A percentile compares a stretch with the other conserved stretches of the same genome.
These are phyloP conservation scores for Apamea epomidion DNA, from an alignment of 2,888 invertebrate species.

Conservation along the genomic window DNA sequence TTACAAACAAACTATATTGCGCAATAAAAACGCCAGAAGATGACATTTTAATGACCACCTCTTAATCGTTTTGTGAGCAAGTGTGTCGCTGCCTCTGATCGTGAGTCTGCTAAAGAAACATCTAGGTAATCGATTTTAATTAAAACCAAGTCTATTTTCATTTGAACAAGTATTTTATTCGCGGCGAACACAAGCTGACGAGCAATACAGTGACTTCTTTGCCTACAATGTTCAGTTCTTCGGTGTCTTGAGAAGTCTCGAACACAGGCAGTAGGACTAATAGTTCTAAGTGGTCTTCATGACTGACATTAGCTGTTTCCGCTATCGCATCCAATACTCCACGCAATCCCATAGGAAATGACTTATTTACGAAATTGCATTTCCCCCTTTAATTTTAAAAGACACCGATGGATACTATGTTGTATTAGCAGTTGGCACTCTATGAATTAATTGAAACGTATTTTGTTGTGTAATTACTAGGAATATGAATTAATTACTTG, in stretches of 20 bases:
- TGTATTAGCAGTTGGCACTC: conserved; percentile 11
- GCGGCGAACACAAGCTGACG: neutral
- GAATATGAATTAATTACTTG: conserved; percentile 22
- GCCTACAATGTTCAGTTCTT: conserved; percentile 4
- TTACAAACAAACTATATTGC: conserved; percentile 1
- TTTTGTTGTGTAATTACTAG: conserved; percentile 22
- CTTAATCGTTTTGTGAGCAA: conserved; percentile 42
- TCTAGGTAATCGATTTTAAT: conserved; percentile 13
- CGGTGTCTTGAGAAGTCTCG: neutral
- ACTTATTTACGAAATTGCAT: conserved; percentile 21
- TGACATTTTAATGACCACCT: conserved; percentile 34
- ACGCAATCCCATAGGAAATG: conserved; percentile 22
- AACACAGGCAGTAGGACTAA: neutral
- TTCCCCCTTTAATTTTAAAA: neutral
- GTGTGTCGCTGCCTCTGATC: conserved; percentile 4
- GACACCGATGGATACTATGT: neutral
- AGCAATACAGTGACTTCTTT: neutral
- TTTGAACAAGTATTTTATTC: neutral
- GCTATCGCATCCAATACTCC: conserved; percentile 12
- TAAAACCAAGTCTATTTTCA: neutral
- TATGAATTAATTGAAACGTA: conserved; percentile 29
- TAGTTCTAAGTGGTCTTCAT: conserved; percentile 2
- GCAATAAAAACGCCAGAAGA: conserved; percentile 15
- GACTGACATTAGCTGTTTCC: conserved; percentile 26
- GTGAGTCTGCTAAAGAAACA: conserved; percentile 1